Base-by-base conservation (phyloP, 2,113 vertebrate species). In the Gorilla gorilla region DNA sequence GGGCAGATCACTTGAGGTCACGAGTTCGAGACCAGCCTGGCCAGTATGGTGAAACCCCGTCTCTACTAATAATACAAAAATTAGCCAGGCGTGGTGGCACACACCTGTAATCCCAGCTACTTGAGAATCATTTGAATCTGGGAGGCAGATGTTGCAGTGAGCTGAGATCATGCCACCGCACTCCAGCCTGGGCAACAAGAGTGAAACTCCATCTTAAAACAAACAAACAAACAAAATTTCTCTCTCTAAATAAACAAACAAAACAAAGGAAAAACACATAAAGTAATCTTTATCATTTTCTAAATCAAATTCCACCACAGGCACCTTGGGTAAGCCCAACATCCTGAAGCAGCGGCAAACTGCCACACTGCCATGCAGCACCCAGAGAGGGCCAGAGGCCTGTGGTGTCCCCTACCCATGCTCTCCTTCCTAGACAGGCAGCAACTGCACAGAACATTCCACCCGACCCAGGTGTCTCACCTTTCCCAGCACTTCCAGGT, bases 281-380 rank as follows among this genome's bases (percentile, higher is more conserved):
- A 35, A 76, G 3, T 18, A n/a, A 73, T 8, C 85, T 91, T 94
- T 80, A 66, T 3, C 90, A 91, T 93, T 76, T 88, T 85, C 23
- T 7, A 95, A 94, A 73, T 70, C 79, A 93, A 96, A 81, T 73
- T 75, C 50, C 81, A 43, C 30, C 22, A 52, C 9, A 83, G 80
- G 30, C 7, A 64, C 38, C 73, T 45, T 70, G 45, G 92, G 43
- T 45, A 92, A 87, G 78, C 23, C 35, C 64, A n/a, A 17, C 20
- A 66, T 55, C 68, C 32, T 43, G 17, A 43, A 76, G 75, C 12
- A 35, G 23, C 2, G 18, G 57, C 22, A 27, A 78, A 43, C 25
- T 2, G 11, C 45, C 18, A 9, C 0, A 12, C 3, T 30, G 8
- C 40, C 90, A 64, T 1, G 2, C 38, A 52, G 40, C 64, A 18